These are phyloP conservation scores for Takifugu rubripes DNA, from an alignment of 2,797 vertebrate species.

Conservation along the genomic window DNA sequence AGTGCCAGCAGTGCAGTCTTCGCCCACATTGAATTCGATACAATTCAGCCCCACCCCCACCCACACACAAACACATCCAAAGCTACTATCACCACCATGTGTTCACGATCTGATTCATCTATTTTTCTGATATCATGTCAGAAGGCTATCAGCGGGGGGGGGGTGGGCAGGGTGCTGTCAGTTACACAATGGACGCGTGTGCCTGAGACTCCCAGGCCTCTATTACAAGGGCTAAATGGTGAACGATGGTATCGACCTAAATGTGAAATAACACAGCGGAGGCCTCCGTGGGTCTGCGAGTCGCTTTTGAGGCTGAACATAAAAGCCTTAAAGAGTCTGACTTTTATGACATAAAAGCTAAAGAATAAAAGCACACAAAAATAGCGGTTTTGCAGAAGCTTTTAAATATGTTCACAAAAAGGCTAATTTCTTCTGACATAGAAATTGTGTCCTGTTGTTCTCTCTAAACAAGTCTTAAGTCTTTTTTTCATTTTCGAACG, in stretches of 20 bases:
- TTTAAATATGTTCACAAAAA: neutral
- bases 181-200: constrained; percentile 54
- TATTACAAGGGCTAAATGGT: constrained; percentile 46
- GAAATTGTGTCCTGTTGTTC: constrained; percentile 4
- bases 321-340: neutral
- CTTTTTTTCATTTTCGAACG: neutral
- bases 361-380: constrained; percentile 1
- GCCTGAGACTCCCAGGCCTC: constrained; percentile 37
- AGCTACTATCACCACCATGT: neutral
- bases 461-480: constrained; percentile 10
- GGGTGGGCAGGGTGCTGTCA: constrained; percentile 32
- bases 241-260: constrained; percentile 27
- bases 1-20: constrained; percentile 67
- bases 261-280: constrained; percentile 25
- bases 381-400: neutral
- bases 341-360: neutral
- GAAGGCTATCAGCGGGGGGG: constrained; percentile 59
- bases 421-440: too few relatives aligned
- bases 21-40: constrained; percentile 65
- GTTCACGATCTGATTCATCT: constrained; percentile 55
- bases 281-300: constrained; percentile 25
- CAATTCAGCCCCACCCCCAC: constrained; percentile 36
- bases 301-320: constrained; percentile 5
- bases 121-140: constrained; percentile 59
- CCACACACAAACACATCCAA: constrained; percentile 17